phyloP scores from a whole-genome alignment of 2,797 vertebrate genomes.

The Notamacropus eugenii region DNA sequence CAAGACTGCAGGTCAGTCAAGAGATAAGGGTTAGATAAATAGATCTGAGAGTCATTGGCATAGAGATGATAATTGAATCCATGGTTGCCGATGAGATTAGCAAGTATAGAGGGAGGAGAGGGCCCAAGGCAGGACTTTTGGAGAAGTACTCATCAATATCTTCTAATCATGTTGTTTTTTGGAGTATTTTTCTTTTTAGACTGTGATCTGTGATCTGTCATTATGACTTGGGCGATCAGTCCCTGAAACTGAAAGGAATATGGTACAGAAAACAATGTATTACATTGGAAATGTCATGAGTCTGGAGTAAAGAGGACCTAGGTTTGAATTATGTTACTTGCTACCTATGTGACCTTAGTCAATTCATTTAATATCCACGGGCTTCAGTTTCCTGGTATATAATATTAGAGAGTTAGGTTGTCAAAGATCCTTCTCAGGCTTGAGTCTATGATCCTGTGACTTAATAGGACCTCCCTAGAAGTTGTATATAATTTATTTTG shows the following conservation, averaged over 20 bases:
- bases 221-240: no score
- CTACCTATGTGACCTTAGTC: neutral
- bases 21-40: neutral
- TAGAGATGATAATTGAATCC: neutral
- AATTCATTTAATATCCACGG: neutral
- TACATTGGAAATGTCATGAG: neutral
- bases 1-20: neutral
- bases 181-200: no score
- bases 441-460: neutral
- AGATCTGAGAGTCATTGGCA: neutral
- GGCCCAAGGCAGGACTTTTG: neutral
- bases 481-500: slow-evolving; percentile 3
- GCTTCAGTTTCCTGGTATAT: neutral
- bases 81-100: neutral
- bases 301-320: neutral
- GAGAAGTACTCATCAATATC: neutral
- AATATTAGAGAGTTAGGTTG: neutral
- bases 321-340: neutral
- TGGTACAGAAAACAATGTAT: no score
- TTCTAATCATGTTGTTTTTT: no score
- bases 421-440: neutral
- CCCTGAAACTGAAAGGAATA: no score
- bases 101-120: neutral
- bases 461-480: neutral
- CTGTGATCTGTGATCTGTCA: no score